Percentiles rank a stretch among this genome's conserved stretches.
These are phyloP conservation scores for Heliconius eleuchia DNA, from an alignment of 1,140 invertebrate species.

Conservation along the genomic window DNA sequence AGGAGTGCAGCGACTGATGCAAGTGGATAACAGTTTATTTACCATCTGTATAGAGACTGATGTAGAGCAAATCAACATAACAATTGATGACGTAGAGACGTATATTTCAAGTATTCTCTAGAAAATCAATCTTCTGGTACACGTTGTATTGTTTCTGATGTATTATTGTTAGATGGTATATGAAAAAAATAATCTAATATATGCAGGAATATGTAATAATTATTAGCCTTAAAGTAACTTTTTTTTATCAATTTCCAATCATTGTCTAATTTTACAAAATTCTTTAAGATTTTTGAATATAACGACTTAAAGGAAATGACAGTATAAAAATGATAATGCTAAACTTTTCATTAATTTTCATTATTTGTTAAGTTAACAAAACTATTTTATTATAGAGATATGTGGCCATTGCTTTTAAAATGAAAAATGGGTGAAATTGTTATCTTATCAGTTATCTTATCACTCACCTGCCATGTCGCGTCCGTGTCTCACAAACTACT, in stretches of 20 bases:
- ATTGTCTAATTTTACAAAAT: background rate
- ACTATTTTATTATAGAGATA: background rate
- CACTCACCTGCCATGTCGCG: conserved; percentile 50
- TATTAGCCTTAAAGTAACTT: no score
- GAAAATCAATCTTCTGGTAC: conserved; percentile 10
- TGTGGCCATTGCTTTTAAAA: conserved; percentile 36
- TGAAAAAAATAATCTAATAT: no score
- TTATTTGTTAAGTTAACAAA: background rate
- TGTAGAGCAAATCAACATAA: conserved; percentile 22
- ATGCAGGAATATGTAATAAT: no score
- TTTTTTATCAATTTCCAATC: background rate
- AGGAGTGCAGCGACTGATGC: background rate
- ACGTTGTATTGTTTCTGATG: background rate
- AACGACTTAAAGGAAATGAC: no score
- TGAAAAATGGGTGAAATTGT: conserved; percentile 14
- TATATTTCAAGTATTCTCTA: background rate
- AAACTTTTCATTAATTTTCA: no score
- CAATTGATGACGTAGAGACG: conserved; percentile 12
- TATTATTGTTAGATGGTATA: no score
- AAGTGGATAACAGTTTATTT: background rate
- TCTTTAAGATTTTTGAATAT: no score
- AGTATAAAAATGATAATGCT: no score
- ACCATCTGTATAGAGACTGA: background rate
- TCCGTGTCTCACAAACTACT: conserved; percentile 40
- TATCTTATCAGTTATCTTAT: conserved; percentile 43